phyloP scores from a whole-genome alignment of 2,888 invertebrate genomes.

The Callinectes sapidus region DNA sequence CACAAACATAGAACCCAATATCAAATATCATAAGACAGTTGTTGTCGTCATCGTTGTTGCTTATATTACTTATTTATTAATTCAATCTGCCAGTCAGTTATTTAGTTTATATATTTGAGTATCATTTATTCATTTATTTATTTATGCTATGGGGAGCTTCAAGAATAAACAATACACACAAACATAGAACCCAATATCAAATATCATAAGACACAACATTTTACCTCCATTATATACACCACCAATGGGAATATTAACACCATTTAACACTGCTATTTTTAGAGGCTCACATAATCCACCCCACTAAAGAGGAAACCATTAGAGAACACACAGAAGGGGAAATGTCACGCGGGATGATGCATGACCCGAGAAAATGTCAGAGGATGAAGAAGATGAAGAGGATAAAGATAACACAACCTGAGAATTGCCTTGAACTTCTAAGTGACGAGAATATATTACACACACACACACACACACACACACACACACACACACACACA shows the following conservation, averaged over 20 bases:
- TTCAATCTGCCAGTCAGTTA: neutral
- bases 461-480: neutral
- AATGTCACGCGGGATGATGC: neutral
- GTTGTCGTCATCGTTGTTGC: neutral
- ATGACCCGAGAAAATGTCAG: neutral
- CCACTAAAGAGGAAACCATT: neutral
- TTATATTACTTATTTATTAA: neutral
- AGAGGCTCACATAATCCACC: neutral
- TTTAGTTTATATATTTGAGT: no score
- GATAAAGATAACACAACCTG: neutral
- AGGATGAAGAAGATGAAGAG: neutral
- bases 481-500: neutral
- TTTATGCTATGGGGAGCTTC: neutral
- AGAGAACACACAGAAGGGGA: neutral
- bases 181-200: no score
- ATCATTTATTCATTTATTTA: neutral
- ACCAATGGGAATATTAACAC: no score
- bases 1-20: no score
- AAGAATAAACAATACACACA: no score
- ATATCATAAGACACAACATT: no score
- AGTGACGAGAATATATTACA: neutral
- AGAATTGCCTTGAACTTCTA: constrained; percentile 5
- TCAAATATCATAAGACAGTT: neutral
- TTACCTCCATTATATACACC: no score
- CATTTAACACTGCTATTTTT: neutral